Base-by-base conservation (phyloP, 2,797 vertebrate species). In the Amniataba percoides region DNA sequence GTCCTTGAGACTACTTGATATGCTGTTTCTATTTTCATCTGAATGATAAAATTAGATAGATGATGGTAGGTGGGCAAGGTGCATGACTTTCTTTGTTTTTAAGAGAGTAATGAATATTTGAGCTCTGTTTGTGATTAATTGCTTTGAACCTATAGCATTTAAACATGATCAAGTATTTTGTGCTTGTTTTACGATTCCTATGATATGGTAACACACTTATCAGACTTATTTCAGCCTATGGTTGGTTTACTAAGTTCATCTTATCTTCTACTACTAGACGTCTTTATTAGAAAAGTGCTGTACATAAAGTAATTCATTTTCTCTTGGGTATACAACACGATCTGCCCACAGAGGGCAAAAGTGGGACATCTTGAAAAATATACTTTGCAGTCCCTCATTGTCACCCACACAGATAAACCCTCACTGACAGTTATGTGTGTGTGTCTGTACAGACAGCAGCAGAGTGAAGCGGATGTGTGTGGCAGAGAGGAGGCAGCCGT, bases 381-480 rank as follows among this genome's bases (percentile, higher is more conserved):
- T 43, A 62, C 61, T 74, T 70, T 58, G 31, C 19, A 58, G 43
- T 75, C 40, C 34, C 27, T 76, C 5, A 67, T 43, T 58, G 45
- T 74, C 52, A 58, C 56, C 64, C 1, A 43, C 45, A 42, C 57
- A 69, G 16, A 79, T 63, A 49, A 74, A 67, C 34, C 14, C 13
- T 40, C 49, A 57, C 42, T 80, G 53, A 65, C 69, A 45, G 53
- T 18, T 74, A n/a, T 78, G 36, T 75, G 49, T 71, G 59, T 86
- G 14, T 81, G 70, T 60, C 0, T 70, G 11, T 72, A 25, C 87
- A 95, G 94, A 95, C 82, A 93, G 93, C 82, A 95, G 94, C 88
- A 93, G 96, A 85, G 95, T 95, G 62, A 96, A 96, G 92, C 94
- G 96, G 82, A 95, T 95, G 92, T 95, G 94, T 77, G 94, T 95